Conservation (phyloP, 2,888 invertebrate species). For the Germaria angustata region DNA sequence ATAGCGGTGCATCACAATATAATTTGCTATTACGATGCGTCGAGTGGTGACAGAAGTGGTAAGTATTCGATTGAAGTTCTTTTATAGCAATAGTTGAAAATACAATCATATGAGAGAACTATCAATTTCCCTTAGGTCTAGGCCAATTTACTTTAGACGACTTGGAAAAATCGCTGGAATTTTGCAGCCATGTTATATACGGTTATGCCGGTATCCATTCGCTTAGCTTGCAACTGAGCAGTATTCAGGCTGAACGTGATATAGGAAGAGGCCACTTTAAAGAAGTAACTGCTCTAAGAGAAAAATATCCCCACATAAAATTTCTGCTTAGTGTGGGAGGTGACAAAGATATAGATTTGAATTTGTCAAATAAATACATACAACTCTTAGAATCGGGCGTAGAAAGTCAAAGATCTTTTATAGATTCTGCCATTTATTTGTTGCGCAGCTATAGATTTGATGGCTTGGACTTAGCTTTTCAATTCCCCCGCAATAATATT, state of each 20-base stretch:
- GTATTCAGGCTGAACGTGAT: conserved; percentile 86
- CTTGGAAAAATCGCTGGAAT: conserved; percentile 86
- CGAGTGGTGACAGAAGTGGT: conserved; percentile 48
- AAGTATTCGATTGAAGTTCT: neutral
- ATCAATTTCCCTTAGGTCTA: conserved; percentile 86
- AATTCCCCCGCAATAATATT: conserved; percentile 88
- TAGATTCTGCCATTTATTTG: conserved; percentile 86
- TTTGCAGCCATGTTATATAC: conserved; percentile 90
- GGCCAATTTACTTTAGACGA: conserved; percentile 87
- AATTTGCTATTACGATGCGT: conserved; percentile 62
- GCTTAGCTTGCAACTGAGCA: conserved; percentile 85
- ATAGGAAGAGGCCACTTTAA: conserved; percentile 86
- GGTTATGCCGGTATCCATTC: conserved; percentile 88
- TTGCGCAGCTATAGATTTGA: conserved; percentile 90
- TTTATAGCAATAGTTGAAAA: neutral
- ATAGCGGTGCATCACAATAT: conserved; percentile 36
- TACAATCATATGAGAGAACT: too few species aligned
- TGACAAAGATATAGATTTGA: conserved; percentile 84
- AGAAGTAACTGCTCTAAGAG: conserved; percentile 85
- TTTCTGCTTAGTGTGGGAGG: conserved; percentile 89
- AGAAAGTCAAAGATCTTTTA: conserved; percentile 84
- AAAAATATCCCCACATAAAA: conserved; percentile 85
- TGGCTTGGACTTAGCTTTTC: conserved; percentile 92
- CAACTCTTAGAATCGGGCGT: conserved; percentile 85
- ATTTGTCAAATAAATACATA: conserved; percentile 86